Evolutionary conservation across 2,797 vertebrate species (phyloP).

Genomic region (Phataginus tricuspis): DNA sequence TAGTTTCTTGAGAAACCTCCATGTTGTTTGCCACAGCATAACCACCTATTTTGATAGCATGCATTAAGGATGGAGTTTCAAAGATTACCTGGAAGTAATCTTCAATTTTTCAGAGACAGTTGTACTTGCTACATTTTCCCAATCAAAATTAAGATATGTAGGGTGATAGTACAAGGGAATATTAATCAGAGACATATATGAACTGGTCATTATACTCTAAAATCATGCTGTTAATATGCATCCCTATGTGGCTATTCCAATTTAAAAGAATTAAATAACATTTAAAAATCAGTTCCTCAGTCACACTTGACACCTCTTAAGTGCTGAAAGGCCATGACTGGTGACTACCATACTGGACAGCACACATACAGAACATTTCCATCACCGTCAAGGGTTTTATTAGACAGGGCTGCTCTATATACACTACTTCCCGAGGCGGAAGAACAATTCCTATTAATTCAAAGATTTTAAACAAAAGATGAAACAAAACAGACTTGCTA

Average conservation of each 20-base stretch:
- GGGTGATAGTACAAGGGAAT: neutral
- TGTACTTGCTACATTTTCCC: neutral
- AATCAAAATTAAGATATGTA: constrained; percentile 11
- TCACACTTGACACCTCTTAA: neutral
- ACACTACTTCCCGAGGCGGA: neutral
- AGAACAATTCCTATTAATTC: neutral
- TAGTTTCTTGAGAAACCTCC: too few species aligned
- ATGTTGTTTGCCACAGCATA: neutral
- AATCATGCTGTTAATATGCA: neutral
- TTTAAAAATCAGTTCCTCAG: neutral
- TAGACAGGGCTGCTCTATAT: neutral
- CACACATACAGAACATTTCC: neutral
- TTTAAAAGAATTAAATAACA: neutral
- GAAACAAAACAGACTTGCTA: neutral
- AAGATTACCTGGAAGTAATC: neutral
- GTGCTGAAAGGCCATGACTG: neutral
- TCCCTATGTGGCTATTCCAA: neutral
- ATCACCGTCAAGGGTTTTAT: neutral
- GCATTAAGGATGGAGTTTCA: neutral
- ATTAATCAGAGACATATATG: neutral
- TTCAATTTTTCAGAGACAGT: neutral
- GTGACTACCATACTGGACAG: neutral
- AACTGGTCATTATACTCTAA: neutral
- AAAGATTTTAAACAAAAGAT: constrained; percentile 45
- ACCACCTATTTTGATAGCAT: neutral